Evolutionary conservation across 1,140 invertebrate species (phyloP), one percentile per base, ranked within the genome.

Genomic region (Prorops nasuta): DNA sequence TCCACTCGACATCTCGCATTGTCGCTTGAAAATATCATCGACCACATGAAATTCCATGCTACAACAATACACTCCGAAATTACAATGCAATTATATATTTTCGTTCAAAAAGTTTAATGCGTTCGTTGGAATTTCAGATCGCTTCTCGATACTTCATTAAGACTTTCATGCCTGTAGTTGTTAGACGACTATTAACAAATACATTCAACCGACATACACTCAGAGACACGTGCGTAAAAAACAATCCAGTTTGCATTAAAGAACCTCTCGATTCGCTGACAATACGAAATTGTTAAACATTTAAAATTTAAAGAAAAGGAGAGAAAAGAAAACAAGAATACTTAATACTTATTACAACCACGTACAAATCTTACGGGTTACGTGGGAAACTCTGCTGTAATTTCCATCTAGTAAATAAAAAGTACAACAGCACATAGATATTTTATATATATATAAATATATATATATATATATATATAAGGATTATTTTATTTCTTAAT

Each of bases 181-280:
- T 66, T 56, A 71, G 71, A 73, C 69, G 67, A 73, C 67, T 66
- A 54, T 74, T 71, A 74, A 74, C 69, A 73, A 72, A 63, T 67
- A 64, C 70, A 72, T 71, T 69, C 69, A 67, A 71, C 66, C 67
- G 66, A 60, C 65, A 69, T 69, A 65, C 64, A 71, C 60, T 67
- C 64, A 70, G 44, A 56, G 48, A 51, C 60, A 63, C 53, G 57
- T 58, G 52, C 58, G 55, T 24, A 31, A 2, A 40, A 18, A 31
- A 18, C 20, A 14, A 24, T 28, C n/a, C 40, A 31, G 14, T 15
- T 6, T 31, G 12, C 3, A 15, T 31, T 22, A 28, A 42, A 42
- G 14, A 8, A 42, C 28, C 16, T 19, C 16, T 42, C 20, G 4
- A 42, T 42, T 18, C 2, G n/a, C 10, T 28, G 28, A 16, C 10